These are phyloP conservation scores for Vimba vimba DNA, from an alignment of 2,113 vertebrate species.

Conservation along the genomic window DNA sequence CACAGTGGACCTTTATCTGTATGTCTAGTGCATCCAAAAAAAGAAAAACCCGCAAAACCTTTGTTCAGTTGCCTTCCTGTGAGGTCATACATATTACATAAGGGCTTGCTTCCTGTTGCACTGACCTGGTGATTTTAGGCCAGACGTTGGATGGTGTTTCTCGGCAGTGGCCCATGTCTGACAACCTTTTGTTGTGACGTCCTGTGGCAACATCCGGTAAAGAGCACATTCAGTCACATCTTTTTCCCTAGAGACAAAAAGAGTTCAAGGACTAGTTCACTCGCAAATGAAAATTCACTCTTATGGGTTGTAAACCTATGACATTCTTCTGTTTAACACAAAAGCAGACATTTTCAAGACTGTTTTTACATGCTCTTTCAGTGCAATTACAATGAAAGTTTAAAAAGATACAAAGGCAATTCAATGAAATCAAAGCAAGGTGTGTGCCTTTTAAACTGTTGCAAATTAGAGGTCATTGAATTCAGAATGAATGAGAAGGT, in stretches of 20 bases:
- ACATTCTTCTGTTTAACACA: not conserved
- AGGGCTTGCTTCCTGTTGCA: conserved; percentile 54
- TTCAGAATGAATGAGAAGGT: too few species aligned
- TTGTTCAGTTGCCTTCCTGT: conserved; percentile 69
- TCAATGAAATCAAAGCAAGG: too few species aligned
- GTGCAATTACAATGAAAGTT: not conserved
- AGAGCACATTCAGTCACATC: not conserved
- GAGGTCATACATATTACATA: conserved; percentile 72
- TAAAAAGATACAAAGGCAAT: not conserved
- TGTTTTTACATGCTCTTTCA: not conserved
- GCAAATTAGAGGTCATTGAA: too few species aligned
- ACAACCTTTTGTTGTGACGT: not conserved
- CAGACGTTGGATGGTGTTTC: conserved; percentile 17
- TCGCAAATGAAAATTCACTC: not conserved
- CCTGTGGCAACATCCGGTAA: not conserved
- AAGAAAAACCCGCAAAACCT: conserved; percentile 20
- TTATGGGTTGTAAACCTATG: not conserved
- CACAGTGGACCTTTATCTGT: conserved; percentile 48
- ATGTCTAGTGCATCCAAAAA: conserved; percentile 43
- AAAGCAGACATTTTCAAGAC: not conserved
- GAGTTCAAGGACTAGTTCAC: conserved; percentile 2
- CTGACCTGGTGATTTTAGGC: conserved; percentile 27
- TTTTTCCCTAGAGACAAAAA: not conserved
- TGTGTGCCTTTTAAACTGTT: too few species aligned
- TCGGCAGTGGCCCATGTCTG: not conserved